phyloP scores from a whole-genome alignment of 2,113 vertebrate genomes.

The Regulus satrapa region DNA sequence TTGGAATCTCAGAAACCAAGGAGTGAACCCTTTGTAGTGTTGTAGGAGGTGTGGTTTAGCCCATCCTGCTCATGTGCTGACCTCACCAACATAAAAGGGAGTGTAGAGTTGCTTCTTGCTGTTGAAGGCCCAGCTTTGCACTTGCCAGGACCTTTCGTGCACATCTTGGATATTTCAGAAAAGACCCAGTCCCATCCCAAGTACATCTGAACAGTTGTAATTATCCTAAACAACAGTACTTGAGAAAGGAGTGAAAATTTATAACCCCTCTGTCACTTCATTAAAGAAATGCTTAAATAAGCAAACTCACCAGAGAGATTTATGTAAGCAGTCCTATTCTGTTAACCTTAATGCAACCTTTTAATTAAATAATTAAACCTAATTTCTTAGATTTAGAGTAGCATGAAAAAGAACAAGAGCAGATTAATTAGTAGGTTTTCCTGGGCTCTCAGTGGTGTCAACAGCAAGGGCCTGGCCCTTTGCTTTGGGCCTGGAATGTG shows the following conservation, averaged over 20 bases:
- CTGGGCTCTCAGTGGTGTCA: neutral
- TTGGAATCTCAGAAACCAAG: neutral
- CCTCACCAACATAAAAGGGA: accelerated
- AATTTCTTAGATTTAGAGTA: constrained; percentile 53
- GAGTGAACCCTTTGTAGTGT: neutral
- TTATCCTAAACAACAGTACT: neutral
- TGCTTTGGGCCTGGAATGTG: constrained; percentile 42
- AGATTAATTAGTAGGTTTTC: constrained; percentile 64
- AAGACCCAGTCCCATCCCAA: neutral
- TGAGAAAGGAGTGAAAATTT: constrained; percentile 26
- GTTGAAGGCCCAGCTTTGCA: neutral
- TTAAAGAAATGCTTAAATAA: constrained; percentile 60
- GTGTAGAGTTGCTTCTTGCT: neutral
- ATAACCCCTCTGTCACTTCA: constrained; percentile 11
- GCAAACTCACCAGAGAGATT: constrained; percentile 19
- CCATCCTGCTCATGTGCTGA: neutral
- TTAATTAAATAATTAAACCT: constrained; percentile 65
- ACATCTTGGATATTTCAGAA: neutral
- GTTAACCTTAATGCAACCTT: constrained; percentile 65
- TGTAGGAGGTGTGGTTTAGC: neutral
- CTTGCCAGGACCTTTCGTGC: neutral
- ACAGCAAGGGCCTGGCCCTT: constrained; percentile 21
- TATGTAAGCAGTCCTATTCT: constrained; percentile 52
- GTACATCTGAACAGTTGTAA: neutral
- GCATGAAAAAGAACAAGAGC: constrained; percentile 60